Evolutionary conservation across 2,888 invertebrate species (phyloP).

Genomic region (Acronicta alni): DNA sequence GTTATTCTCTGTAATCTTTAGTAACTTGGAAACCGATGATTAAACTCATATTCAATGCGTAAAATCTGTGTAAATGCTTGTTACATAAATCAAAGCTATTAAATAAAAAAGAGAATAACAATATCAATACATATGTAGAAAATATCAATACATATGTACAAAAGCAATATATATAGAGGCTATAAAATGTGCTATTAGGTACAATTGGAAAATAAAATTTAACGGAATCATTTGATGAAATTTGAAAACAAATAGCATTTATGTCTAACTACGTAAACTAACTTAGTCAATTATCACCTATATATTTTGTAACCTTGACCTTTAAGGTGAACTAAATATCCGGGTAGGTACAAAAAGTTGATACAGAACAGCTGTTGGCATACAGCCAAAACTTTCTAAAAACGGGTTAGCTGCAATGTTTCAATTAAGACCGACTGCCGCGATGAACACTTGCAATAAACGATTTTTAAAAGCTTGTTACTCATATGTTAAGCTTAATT

Average conservation of each 20-base stretch:
- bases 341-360: slow-evolving; percentile 64
- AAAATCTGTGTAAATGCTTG: too few relatives aligned
- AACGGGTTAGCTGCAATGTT: slow-evolving; percentile 78
- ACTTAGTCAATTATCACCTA: slow-evolving; percentile 32
- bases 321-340: slow-evolving; percentile 73
- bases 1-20: slow-evolving; percentile 26
- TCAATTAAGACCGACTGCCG: slow-evolving; percentile 69
- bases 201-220: too few relatives aligned
- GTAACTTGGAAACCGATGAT: slow-evolving; percentile 22
- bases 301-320: slow-evolving; percentile 79
- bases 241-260: not conserved
- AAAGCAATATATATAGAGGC: too few relatives aligned
- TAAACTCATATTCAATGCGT: too few relatives aligned
- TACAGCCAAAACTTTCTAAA: slow-evolving; percentile 81
- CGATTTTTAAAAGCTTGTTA: slow-evolving; percentile 55
- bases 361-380: slow-evolving; percentile 78
- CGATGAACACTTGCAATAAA: slow-evolving; percentile 55
- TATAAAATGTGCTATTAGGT: too few relatives aligned
- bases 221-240: not conserved
- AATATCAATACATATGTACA: too few relatives aligned
- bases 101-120: too few relatives aligned
- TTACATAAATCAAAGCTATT: too few relatives aligned
- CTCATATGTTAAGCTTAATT: slow-evolving; percentile 37
- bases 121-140: too few relatives aligned
- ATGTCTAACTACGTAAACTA: slow-evolving; percentile 5